Base-by-base conservation (phyloP, 2,797 vertebrate species). In the Lerista edwardsae region DNA sequence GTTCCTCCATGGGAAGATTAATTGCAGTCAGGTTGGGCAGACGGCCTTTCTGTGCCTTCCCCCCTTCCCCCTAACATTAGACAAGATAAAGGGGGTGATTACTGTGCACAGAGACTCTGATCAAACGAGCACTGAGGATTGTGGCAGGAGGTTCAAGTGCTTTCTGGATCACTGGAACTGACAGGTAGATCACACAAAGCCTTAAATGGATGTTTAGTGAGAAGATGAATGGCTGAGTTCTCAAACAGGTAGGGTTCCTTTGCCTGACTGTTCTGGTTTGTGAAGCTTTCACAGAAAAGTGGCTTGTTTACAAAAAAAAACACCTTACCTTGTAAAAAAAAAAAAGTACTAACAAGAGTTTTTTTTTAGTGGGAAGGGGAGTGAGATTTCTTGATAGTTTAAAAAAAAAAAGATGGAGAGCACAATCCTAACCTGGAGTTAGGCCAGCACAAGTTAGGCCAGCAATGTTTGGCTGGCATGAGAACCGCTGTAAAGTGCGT, bases 191-290 rank as follows among this genome's bases (percentile, higher is more conserved):
- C 95, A 95, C 94, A 96, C 90, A 68, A 87, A 91, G 92, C 94
- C 91, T 96, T 95, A 96, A 95, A 95, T 95, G 96, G 95, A 95
- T 96, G 94, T 96, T 96, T 96, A 96, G 94, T 79, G 83, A 90
- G 91, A 92, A 95, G 94, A 95, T 93, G 93, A 94, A 96, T 93
- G 93, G 76, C 72, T 86, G 92, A 86, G 85, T 90, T 94, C 89
- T 93, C 92, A 93, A 76, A 91, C 85, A 25, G 7, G 41, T 88
- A 86, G 88, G 1, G 47, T 84, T 93, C 91, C 91, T 94, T 92
- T 90, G 85, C 93, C 86, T 85, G 92, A 84, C 87, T 91, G 84
- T 93, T 92, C 74, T 73, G 86, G 86, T 85, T 90, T 93, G 87
- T 93, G 93, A 95, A 93, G 87, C 82, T 57, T 51, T 84, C 4